Percentiles rank a stretch among this genome's conserved stretches.
These are phyloP conservation scores for Rhysida immarginata DNA, from an alignment of 1,140 invertebrate species.

Conservation along the genomic window DNA sequence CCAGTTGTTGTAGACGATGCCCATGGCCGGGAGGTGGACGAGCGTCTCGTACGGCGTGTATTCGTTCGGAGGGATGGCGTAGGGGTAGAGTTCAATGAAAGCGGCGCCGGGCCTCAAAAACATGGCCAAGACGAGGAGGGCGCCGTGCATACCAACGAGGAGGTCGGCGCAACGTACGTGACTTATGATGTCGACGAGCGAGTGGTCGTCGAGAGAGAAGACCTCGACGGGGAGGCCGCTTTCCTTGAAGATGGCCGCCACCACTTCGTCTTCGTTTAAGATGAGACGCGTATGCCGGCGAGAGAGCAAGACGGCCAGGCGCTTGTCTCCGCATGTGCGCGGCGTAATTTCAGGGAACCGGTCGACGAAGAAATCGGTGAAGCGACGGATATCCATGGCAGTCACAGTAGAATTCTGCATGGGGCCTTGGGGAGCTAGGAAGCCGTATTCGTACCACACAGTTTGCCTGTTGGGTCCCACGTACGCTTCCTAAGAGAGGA, in stretches of 20 bases:
- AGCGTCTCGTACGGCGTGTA: slow-evolving; percentile 35
- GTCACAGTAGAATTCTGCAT: slow-evolving; percentile 2
- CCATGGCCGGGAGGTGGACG: slow-evolving; percentile 21
- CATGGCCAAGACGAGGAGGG: slow-evolving; percentile 20
- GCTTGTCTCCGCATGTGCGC: neutral
- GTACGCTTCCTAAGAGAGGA: slow-evolving; percentile 26
- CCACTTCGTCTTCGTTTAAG: slow-evolving; percentile 30
- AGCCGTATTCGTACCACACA: slow-evolving; percentile 37
- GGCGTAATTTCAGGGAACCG: neutral
- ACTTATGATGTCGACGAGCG: slow-evolving; percentile 25
- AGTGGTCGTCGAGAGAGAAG: slow-evolving; percentile 23
- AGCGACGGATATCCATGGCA: slow-evolving; percentile 14
- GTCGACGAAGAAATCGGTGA: slow-evolving; percentile 7
- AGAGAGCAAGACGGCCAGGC: slow-evolving; percentile 22
- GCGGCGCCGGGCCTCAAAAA: slow-evolving; percentile 16
- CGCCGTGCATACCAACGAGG: slow-evolving; percentile 25
- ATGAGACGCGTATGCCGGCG: slow-evolving; percentile 29
- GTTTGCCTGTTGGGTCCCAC: slow-evolving; percentile 28
- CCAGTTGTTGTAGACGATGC: slow-evolving; percentile 29
- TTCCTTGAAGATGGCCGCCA: slow-evolving; percentile 18
- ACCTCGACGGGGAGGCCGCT: slow-evolving; percentile 20
- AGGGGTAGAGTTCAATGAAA: slow-evolving; percentile 25
- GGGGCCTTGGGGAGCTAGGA: slow-evolving; percentile 29
- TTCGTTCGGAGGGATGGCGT: slow-evolving; percentile 25
- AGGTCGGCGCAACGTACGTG: slow-evolving; percentile 21